Base-by-base conservation (phyloP, 2,888 invertebrate species). In the Oxycera nigricornis region DNA sequence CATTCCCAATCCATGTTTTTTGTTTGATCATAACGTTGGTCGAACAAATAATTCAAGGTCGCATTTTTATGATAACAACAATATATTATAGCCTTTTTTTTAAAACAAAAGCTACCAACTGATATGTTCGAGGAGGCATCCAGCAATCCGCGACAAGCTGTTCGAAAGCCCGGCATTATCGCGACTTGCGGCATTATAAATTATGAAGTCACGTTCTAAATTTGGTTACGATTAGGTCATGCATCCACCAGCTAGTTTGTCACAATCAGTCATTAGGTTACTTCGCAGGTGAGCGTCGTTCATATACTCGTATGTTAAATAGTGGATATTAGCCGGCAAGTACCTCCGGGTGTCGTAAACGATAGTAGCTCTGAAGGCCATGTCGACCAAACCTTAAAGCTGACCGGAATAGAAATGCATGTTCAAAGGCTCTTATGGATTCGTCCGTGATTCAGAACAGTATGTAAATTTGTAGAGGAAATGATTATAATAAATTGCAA, bases 191-290 rank as follows among this genome's bases (percentile, higher is more conserved):
- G 39, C 65, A 11, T n/a, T n/a, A 41, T n/a, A 14, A 41, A 22
- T 67, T 7, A 70, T 70, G 52, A 52, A 70, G 31, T 70, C 70
- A 70, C 31, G 20, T 55, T 70, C 70, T 70, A 70, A 70, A 52
- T 70, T 70, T 70, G 70, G 70, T 70, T 30, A 52, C 22, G 70
- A 50, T 70, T 70, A 70, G 70, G 70, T 70, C 70, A 70, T 70
- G 22, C 17, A 6, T 7, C n/a, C 46, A n/a, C 14, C 17, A 14
- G 4, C n/a, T 46, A n/a, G n/a, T 35, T 11, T 11, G 35, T 35
- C 35, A 31, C 62, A 35, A 35, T 35, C 11, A 20, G 20, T 26
- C 35, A 1, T 20, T 6, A 6, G 9, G 35, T 20, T 28, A 22
- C 24, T 55, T 55, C 14, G 4, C 55, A 59, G 59, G 59, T 59